phyloP scores from a whole-genome alignment of 2,797 vertebrate species.

The Galaxias olidus region DNA sequence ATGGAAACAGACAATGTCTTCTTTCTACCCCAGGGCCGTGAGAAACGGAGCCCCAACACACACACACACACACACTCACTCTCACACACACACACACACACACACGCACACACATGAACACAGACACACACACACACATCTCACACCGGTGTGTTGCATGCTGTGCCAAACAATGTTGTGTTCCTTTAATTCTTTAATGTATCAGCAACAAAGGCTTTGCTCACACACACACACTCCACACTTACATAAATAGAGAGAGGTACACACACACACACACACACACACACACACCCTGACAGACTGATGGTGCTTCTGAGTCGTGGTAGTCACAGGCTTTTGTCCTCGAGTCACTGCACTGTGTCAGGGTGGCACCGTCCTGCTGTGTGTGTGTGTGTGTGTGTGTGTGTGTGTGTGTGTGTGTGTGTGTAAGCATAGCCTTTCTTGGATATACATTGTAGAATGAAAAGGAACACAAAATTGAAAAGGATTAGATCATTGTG shows the following conservation, averaged over 20 bases:
- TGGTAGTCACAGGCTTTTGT: background rate
- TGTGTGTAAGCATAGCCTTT: slow-evolving; percentile 43
- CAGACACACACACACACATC: background rate
- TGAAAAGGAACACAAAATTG: too few species aligned
- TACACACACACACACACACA: background rate
- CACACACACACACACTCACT: background rate
- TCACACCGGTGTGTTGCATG: too few species aligned
- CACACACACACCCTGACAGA: background rate
- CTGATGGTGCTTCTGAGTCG: too few species aligned
- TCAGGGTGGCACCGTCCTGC: background rate
- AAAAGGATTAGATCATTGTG: too few species aligned
- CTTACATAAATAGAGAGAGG: too few species aligned
- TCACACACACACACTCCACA: background rate
- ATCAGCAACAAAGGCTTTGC: too few species aligned
- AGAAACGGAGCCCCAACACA: slow-evolving; percentile 44
- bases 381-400: slow-evolving; percentile 6
- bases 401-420: slow-evolving; percentile 2
- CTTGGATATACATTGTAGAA: slow-evolving; percentile 41
- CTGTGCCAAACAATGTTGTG: too few species aligned
- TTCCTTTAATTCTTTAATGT: too few species aligned
- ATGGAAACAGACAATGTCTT: slow-evolving; percentile 64
- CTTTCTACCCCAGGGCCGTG: slow-evolving; percentile 61
- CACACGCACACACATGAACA: background rate
- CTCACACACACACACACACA: background rate
- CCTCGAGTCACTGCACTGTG: background rate